Conservation (phyloP, 2,888 invertebrate genomes). For the Polydesmus complanatus region DNA sequence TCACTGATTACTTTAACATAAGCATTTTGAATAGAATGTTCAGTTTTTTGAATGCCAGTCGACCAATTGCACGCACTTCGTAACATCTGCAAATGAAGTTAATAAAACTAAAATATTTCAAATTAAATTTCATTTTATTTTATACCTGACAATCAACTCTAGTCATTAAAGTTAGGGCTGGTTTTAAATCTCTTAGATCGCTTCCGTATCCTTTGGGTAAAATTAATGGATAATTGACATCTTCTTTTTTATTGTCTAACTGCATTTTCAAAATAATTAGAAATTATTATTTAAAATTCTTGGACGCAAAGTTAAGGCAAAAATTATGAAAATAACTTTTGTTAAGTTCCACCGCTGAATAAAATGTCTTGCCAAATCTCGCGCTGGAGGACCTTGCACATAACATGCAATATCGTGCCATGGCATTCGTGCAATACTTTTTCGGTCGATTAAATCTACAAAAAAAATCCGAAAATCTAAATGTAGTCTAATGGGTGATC, state of each 20-base stretch:
- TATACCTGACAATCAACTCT: constrained; percentile 59
- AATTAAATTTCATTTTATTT: constrained; percentile 21
- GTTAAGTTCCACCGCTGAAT: constrained; percentile 91
- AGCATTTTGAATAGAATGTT: constrained; percentile 86
- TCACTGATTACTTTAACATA: constrained; percentile 82
- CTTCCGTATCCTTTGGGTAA: constrained; percentile 58
- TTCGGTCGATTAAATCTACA: constrained; percentile 71
- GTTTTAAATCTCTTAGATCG: constrained; percentile 18
- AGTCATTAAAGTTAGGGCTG: constrained; percentile 25
- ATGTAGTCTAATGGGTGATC: neutral
- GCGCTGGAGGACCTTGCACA: constrained; percentile 65
- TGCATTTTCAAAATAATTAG: constrained; percentile 24
- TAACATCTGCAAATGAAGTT: constrained; percentile 46
- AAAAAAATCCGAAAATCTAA: no score
- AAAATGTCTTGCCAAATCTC: constrained; percentile 85
- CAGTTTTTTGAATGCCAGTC: constrained; percentile 68
- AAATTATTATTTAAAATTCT: no score
- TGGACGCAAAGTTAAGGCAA: neutral
- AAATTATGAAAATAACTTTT: constrained; percentile 42
- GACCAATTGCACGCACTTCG: constrained; percentile 86
- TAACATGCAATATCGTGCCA: constrained; percentile 88
- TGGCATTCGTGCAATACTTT: constrained; percentile 82
- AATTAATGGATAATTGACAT: constrained; percentile 61
- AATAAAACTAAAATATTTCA: neutral
- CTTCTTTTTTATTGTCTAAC: constrained; percentile 50